Percentiles rank a stretch among this genome's conserved stretches.
phyloP scores from a whole-genome alignment of 2,113 vertebrate species.

The Cygnus buccinator region DNA sequence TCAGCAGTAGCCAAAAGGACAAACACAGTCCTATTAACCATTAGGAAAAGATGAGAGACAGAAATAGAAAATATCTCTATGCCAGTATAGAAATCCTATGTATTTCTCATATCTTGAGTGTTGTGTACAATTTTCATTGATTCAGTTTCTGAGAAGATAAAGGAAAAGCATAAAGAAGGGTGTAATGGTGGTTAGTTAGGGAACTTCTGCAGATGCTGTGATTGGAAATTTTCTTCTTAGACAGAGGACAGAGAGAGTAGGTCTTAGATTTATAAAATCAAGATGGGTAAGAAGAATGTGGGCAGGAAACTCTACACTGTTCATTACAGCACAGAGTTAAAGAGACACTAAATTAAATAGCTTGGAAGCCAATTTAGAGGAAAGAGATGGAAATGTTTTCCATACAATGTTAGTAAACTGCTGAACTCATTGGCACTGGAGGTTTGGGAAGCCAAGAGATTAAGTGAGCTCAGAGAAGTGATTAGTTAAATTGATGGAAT shows the following conservation, averaged over 20 bases:
- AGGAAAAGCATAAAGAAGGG: not conserved
- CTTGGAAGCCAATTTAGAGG: not conserved
- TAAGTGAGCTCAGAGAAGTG: not conserved
- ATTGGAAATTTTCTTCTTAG: not conserved
- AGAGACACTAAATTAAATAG: not conserved
- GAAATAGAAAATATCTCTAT: not conserved
- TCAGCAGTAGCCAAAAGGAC: not conserved
- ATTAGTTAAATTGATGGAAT: not conserved
- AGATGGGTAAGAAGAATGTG: not conserved
- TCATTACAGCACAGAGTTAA: not conserved
- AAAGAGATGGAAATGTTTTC: not conserved
- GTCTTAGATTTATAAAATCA: not conserved
- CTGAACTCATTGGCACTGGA: not conserved
- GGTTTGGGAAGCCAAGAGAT: not conserved
- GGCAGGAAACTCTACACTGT: not conserved
- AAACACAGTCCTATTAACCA: not conserved
- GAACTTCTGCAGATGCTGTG: not conserved
- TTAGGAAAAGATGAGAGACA: not conserved
- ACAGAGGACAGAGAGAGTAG: not conserved
- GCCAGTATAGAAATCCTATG: not conserved
- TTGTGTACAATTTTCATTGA: not conserved
- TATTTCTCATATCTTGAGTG: not conserved
- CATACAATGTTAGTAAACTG: not conserved
- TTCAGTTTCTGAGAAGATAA: not conserved
- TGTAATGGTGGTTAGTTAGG: not conserved